Conservation (phyloP, 1,140 invertebrate genomes). For the Tetranychus cinnabarinus region DNA sequence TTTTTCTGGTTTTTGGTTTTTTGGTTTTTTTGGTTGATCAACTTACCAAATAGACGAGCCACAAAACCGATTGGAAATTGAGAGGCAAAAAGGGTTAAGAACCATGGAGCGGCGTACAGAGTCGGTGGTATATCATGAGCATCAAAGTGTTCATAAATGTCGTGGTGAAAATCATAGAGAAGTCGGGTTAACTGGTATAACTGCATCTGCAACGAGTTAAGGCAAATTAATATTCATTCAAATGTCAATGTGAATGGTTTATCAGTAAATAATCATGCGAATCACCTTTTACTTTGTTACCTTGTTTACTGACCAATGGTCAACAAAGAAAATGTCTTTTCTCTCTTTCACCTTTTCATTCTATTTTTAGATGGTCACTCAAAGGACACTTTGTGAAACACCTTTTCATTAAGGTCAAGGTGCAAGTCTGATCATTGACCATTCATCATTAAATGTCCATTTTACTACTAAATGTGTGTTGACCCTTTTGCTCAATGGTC, state of each 20-base stretch:
- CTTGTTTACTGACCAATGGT: too few relatives aligned
- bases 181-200: constrained; percentile 81
- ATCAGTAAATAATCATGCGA: neutral
- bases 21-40: neutral
- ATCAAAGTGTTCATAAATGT: constrained; percentile 69
- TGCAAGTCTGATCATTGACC: too few relatives aligned
- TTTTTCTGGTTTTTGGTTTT: neutral
- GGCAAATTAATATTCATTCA: neutral
- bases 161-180: constrained; percentile 58
- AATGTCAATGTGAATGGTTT: neutral
- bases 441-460: too few relatives aligned
- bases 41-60: constrained; percentile 62
- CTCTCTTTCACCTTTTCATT: too few relatives aligned
- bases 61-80: constrained; percentile 91
- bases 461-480: too few relatives aligned
- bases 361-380: too few relatives aligned
- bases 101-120: constrained; percentile 83
- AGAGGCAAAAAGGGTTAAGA: constrained; percentile 80
- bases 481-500: too few relatives aligned
- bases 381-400: too few relatives aligned
- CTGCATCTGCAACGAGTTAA: constrained; percentile 31
- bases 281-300: too few relatives aligned
- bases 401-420: too few relatives aligned
- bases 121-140: constrained; percentile 68
- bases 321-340: too few relatives aligned